Conservation (phyloP, 2,113 vertebrate genomes). For the Isichthys henryi region DNA sequence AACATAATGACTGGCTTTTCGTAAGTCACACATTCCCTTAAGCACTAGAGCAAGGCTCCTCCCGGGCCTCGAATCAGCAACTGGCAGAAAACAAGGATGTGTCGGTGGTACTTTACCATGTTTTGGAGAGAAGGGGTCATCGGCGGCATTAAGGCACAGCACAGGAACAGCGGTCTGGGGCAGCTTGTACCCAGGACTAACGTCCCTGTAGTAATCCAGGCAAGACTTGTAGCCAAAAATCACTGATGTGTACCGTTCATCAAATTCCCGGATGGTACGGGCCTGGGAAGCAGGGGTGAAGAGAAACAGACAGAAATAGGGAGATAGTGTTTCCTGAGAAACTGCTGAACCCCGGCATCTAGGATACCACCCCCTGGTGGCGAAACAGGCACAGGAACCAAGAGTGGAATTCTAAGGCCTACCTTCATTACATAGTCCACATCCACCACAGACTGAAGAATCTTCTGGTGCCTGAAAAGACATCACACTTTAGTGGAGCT, state of each 20-base stretch:
- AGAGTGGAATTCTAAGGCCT: background rate
- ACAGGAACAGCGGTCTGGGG: slow-evolving; percentile 57
- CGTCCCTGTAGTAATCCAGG: slow-evolving; percentile 60
- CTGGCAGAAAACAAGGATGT: background rate
- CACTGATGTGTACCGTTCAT: slow-evolving; percentile 65
- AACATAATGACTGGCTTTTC: background rate
- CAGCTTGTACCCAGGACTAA: slow-evolving; percentile 64
- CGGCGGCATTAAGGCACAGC: slow-evolving; percentile 70
- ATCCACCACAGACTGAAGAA: slow-evolving; percentile 63
- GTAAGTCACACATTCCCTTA: background rate
- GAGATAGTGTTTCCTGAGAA: background rate
- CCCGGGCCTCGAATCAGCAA: background rate
- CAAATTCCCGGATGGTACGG: slow-evolving; percentile 64
- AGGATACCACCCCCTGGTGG: background rate
- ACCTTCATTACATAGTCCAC: slow-evolving; percentile 70
- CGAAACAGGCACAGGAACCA: background rate
- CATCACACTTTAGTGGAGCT: background rate
- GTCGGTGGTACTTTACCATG: slow-evolving; percentile 43
- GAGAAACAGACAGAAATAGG: background rate
- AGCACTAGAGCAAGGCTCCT: background rate
- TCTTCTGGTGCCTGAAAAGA: slow-evolving; percentile 55
- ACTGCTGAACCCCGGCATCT: background rate
- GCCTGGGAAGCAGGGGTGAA: slow-evolving; percentile 47
- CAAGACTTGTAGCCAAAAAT: slow-evolving; percentile 68
- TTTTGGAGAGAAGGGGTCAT: slow-evolving; percentile 72